Base-by-base conservation (phyloP, 2,113 vertebrate species). In the Malurus cyaneus region DNA sequence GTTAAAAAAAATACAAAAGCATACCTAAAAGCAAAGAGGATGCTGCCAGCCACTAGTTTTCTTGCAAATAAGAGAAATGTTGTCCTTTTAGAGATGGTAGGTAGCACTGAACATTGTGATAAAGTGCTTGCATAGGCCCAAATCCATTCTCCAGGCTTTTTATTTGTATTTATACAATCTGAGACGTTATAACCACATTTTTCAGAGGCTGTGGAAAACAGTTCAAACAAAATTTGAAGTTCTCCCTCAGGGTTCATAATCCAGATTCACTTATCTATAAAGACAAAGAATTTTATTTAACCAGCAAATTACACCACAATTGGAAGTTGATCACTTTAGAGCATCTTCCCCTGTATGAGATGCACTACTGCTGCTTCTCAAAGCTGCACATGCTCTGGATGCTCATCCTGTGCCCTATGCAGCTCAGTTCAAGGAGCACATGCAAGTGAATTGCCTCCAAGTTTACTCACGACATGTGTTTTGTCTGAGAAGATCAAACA, bases 401-500 rank as follows among this genome's bases (percentile, higher is more conserved):
- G 14, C 8, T 8, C 53, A n/a, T 31, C 28, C 41, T 46, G 36
- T 26, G 19, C 25, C 41, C 14, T 70, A 1, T 0, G 0, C 42
- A 54, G 15, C 6, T 59, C 34, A 74, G 21, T 15, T 44, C 46
- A 61, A 53, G 47, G 31, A 73, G 26, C 8, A 44, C 8, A 14
- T 0, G 0, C 2, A 57, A 8, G 2, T 76, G 46, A 50, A 59
- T 19, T 86, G 28, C 21, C 25, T 53, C n/a, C 25, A 73, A 16
- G 25, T 72, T 84, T 66, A 59, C 28, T 56, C 62, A n/a, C 25
- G 11, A 19, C 6, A 4, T 49, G 9, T 26, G 5, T 52, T 94
- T 86, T 72, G 24, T 1, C 18, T 70, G 28, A 12, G 44, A 86
- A 80, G 50, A 17, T 61, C 54, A 77, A 80, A 39, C 2, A 17